phyloP scores from a whole-genome alignment of 2,797 vertebrate species.

The Oryzias sinensis region DNA sequence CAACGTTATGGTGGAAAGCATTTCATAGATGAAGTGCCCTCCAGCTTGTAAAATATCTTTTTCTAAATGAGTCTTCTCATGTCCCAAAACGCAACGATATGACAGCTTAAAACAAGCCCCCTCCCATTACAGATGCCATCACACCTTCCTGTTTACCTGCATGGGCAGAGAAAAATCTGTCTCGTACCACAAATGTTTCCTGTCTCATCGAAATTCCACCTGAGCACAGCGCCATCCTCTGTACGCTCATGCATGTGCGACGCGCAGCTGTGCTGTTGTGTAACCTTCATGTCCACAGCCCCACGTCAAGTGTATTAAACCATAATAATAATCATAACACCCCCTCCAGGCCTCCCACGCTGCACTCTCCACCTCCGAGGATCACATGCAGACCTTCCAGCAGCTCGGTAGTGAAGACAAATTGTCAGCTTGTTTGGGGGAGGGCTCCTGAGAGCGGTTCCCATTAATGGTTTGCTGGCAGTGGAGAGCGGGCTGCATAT shows the following conservation, averaged over 20 bases:
- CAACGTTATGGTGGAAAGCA: constrained; percentile 27
- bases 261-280: constrained; percentile 7
- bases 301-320: constrained; percentile 42
- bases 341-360: constrained; percentile 16
- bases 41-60: constrained; percentile 12
- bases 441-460: constrained; percentile 76
- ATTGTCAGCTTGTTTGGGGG: constrained; percentile 74
- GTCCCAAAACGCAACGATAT: constrained; percentile 33
- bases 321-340: constrained; percentile 23
- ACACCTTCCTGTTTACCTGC: constrained; percentile 13
- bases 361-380: constrained; percentile 57
- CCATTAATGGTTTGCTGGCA: constrained; percentile 80
- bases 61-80: constrained; percentile 18
- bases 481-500: constrained; percentile 73
- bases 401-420: constrained; percentile 81
- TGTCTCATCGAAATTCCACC: constrained; percentile 35
- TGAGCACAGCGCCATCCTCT: constrained; percentile 11
- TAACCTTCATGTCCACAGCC: constrained; percentile 22
- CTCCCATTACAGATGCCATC: constrained; percentile 25
- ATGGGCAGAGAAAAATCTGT: constrained; percentile 21
- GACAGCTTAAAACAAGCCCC: constrained; percentile 14
- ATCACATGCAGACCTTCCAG: constrained; percentile 78
- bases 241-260: neutral
- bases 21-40: constrained; percentile 30
- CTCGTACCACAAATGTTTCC: constrained; percentile 21